Base-by-base conservation (phyloP, 2,113 vertebrate genomes). In the Polypterus bichir region DNA sequence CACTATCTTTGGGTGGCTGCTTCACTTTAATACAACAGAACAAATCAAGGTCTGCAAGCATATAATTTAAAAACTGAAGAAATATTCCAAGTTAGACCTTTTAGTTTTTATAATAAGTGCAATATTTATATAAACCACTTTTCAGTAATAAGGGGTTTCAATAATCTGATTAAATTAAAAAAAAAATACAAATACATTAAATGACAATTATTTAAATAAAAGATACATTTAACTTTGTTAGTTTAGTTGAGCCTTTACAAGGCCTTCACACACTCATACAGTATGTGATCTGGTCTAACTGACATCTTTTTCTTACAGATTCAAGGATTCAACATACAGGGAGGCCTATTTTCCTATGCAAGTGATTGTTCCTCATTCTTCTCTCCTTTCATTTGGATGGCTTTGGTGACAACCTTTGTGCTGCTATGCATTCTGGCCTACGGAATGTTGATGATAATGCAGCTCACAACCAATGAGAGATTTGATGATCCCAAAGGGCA, bases 281-380 rank as follows among this genome's bases (percentile, higher is more conserved):
- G 4, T 60, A 46, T 47, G 10, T 54, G 7, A 27, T 4, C 27
- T 27, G 27, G 27, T 27, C 27, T 27, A 27, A 27, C 27, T 27
- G 27, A 61, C 6, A 8, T 61, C 60, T 70, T 10, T 65, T 67
- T 47, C 8, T 79, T 69, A 59, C 79, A 80, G 77, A 74, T 81
- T 75, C 74, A 77, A 76, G 80, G 67, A 55, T 79, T 81, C 69
- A 71, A 68, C 5, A 6, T 78, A 49, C 11, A 72, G 67, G 70
- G 69, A 27, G 69, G 54, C 46, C 54, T 64, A 4, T 70, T 77
- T 81, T 77, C 71, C 48, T 74, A 75, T 2, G 71, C 76, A 59
- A 74, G 75, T 49, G 73, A 82, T 49, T 81, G 74, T 57, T 66
- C 78, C 3, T 60, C 75, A 8, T 77, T 82, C 62, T 79, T 81